Evolutionary conservation across 2,113 vertebrate species (phyloP), one percentile per base, ranked within the genome.

Genomic region (Bufo bufo): DNA sequence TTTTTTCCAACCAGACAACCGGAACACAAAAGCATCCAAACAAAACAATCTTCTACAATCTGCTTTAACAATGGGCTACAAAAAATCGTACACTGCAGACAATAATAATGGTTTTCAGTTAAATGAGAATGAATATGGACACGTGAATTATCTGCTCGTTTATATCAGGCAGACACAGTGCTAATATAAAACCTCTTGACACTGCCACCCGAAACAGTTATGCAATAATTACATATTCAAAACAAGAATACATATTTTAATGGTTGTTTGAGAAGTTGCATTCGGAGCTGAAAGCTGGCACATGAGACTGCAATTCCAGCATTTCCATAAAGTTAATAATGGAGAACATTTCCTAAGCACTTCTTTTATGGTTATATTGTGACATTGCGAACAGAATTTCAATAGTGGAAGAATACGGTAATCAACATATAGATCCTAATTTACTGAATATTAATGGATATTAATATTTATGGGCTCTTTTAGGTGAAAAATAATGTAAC

Each of bases 21-120:
- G 33, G 58, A 83, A 83, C 58, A 83, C 66, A 88, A 88, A 77
- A n/a, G 71, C 71, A 63, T 54, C 79, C 80, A 77, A 75, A 88
- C 80, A 83, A 88, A 88, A 83, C 81, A 75, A 88, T 82, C 69
- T 87, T 61, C 45, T 58, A 71, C 86, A 82, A 78, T 87, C 78
- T 81, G n/a, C 63, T n/a, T 59, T 19, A 71, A 77, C 71, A 88
- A 84, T 83, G 45, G 45, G 47, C 43, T 65, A 54, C 47, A 47
- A 81, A 84, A 88, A 83, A 77, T 65, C 54, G 80, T 75, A 50
- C 11, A 65, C 20, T 66, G 61, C 71, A 75, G 86, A 33, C 86
- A 74, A 88, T 77, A 47, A 54, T 84, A 88, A 88, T 52, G 69
- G 14, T 75, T 88, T 65, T 88, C 49, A 84, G 58, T 84, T 84